Conservation (phyloP, 2,888 invertebrate genomes). For the Tuberolachnus salignus region DNA sequence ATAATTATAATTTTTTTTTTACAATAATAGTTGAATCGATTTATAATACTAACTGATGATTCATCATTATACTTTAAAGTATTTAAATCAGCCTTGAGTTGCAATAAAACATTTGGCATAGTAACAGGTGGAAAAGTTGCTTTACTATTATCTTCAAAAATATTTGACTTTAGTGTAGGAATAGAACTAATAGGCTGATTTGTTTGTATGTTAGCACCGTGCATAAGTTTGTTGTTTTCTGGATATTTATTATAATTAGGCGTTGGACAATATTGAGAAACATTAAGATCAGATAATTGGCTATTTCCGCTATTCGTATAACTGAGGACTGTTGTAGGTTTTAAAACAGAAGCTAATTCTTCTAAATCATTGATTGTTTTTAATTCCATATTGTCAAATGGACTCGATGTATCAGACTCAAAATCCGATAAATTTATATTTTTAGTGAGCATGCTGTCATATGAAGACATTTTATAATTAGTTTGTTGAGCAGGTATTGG, state of each 20-base stretch:
- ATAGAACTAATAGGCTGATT: conserved; percentile 20
- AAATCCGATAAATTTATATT: conserved; percentile 73
- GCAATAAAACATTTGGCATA: conserved; percentile 47
- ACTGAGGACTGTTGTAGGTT: conserved; percentile 43
- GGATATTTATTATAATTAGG: conserved; percentile 8
- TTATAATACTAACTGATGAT: conserved; percentile 35
- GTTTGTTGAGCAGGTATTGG: conserved; percentile 59
- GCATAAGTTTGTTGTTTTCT: conserved; percentile 7
- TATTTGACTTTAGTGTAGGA: conserved; percentile 14
- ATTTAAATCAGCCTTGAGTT: conserved; percentile 47
- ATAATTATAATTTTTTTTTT: neutral
- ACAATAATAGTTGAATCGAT: neutral
- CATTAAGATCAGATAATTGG: conserved; percentile 17
- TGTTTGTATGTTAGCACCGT: conserved; percentile 9
- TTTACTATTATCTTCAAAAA: conserved; percentile 13
- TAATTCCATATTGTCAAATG: conserved; percentile 90
- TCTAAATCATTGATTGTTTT: conserved; percentile 93
- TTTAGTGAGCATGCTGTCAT: conserved; percentile 63
- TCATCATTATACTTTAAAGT: conserved; percentile 43
- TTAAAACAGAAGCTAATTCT: conserved; percentile 75
- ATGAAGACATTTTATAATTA: conserved; percentile 63
- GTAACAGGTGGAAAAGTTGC: conserved; percentile 37
- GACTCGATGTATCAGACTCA: conserved; percentile 89
- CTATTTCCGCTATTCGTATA: conserved; percentile 33
- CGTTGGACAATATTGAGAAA: conserved; percentile 27